Evolutionary conservation across 2,113 vertebrate genomes (phyloP), one percentile per base, ranked within the genome.

Genomic region (Pangasianodon gigas): DNA sequence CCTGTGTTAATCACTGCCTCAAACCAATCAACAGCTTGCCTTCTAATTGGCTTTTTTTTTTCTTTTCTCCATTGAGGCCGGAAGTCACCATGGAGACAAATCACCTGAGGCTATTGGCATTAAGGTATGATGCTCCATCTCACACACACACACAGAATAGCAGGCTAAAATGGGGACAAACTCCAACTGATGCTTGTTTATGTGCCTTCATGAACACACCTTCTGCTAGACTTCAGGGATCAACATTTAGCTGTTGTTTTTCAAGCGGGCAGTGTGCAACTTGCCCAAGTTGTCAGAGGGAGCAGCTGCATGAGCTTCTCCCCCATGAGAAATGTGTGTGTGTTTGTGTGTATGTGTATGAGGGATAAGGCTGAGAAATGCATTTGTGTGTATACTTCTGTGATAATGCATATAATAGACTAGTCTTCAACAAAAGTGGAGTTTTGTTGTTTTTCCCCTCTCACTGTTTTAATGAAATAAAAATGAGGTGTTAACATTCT

Each of bases 1-100:
- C 97, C 97, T 97, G 97, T 96, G 97, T 98, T 98, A 98, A 97
- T 97, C 97, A 97, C 96, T 95, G 96, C 95, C 96, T 96, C 96
- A 96, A 97, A 97, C 97, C 97, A 98, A 97, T 97, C 96, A 97
- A 96, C 96, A 95, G 96, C 95, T 97, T 95, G 94, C 95, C 95
- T 95, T 88, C 97, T 97, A 97, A 97, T 97, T 97, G 97, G 96
- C 94, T 97, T 97, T 92, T 97, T 96, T 97, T 91, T 97, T 96
- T 96, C 95, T 96, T 51, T 85, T 62, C 88, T 54, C 83, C 52
- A 69, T 87, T 85, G 90, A 81, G 88, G 84, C 90, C 87, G 85
- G 89, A 90, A 91, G 89, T 92, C 67, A 65, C 90, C 86, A 97
- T 97, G 96, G 96, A 96, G 96, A 97, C 97, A 96, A 96, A 96